Evolutionary conservation across 2,113 vertebrate species (phyloP).

Genomic region (Archocentrus centrarchus): DNA sequence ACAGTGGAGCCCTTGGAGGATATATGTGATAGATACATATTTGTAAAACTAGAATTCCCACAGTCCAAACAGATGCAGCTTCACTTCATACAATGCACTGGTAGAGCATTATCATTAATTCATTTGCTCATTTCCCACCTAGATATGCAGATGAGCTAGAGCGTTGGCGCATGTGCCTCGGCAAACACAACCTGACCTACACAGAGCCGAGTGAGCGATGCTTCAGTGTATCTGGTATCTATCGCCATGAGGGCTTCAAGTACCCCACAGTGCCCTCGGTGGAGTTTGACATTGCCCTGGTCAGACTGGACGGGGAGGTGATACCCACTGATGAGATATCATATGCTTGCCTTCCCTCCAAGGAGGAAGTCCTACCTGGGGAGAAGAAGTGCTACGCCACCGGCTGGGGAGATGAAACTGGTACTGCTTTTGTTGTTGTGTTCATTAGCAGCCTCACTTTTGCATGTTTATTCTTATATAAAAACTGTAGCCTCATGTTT

Average conservation of each 20-base stretch:
- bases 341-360: constrained; percentile 78
- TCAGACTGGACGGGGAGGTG: constrained; percentile 77
- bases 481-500: neutral
- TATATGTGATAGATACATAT: neutral
- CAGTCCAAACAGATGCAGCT: neutral
- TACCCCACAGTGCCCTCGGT: constrained; percentile 81
- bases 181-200: constrained; percentile 83
- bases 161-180: constrained; percentile 83
- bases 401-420: constrained; percentile 84
- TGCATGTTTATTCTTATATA: neutral
- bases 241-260: constrained; percentile 79
- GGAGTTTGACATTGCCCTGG: constrained; percentile 83
- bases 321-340: constrained; percentile 60
- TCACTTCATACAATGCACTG: neutral
- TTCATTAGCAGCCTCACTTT: neutral
- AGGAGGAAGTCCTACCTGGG: constrained; percentile 73
- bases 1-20: neutral
- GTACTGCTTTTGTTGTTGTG: constrained; percentile 40
- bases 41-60: neutral
- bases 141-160: constrained; percentile 83
- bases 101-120: neutral
- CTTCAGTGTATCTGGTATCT: constrained; percentile 72
- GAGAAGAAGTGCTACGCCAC: constrained; percentile 80
- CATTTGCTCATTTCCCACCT: neutral
- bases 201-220: constrained; percentile 73